Evolutionary conservation across 1,140 invertebrate species (phyloP).

Genomic region (Drosophila auraria): DNA sequence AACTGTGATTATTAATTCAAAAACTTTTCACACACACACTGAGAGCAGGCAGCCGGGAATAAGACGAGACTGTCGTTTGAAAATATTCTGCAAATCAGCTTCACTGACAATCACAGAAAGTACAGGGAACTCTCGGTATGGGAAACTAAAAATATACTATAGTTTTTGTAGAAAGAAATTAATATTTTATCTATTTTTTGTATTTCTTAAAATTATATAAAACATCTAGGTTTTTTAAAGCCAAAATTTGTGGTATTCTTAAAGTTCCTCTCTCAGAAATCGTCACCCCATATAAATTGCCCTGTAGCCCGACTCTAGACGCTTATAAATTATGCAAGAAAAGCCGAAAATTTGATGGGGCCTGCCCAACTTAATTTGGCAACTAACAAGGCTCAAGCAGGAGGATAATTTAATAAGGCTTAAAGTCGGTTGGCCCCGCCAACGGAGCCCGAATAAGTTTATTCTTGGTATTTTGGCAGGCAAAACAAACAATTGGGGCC

Average conservation of each 20-base stretch:
- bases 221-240: background rate
- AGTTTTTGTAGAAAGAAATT: background rate
- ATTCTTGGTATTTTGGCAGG: constrained; percentile 26
- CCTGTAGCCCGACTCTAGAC: constrained; percentile 5
- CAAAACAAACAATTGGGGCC: constrained; percentile 38
- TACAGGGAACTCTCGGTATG: background rate
- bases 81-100: constrained; percentile 19
- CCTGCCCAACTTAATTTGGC: constrained; percentile 38
- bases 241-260: no score
- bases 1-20: constrained; percentile 61
- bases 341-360: constrained; percentile 22
- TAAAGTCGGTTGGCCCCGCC: constrained; percentile 2
- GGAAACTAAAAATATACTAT: background rate
- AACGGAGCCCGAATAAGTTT: constrained; percentile 6
- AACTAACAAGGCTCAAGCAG: constrained; percentile 19
- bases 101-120: constrained; percentile 15
- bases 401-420: constrained; percentile 32
- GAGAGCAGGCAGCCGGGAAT: background rate
- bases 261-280: background rate
- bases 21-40: constrained; percentile 58
- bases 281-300: background rate
- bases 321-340: constrained; percentile 42
- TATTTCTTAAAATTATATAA: background rate
- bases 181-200: no score
- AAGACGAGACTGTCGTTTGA: background rate